These are phyloP conservation scores for Coecobrya sp. DNA, from an alignment of 2,888 invertebrate genomes.

Conservation along the genomic window DNA sequence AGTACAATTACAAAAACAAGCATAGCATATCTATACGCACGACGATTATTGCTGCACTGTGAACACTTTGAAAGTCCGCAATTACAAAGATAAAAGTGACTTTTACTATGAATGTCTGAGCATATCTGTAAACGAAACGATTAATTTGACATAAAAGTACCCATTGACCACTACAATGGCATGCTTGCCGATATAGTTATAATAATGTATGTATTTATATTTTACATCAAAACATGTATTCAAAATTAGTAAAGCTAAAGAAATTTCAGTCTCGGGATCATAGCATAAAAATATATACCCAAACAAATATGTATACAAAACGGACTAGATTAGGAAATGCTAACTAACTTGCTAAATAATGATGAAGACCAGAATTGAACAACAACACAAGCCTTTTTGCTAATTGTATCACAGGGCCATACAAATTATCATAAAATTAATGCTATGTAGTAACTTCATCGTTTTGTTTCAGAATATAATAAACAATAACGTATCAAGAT, in stretches of 20 bases:
- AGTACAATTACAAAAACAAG: too few relatives aligned
- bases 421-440: slow-evolving; percentile 12
- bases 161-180: neutral
- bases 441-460: neutral
- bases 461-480: neutral
- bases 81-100: slow-evolving; percentile 6
- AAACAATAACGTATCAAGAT: neutral
- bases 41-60: neutral
- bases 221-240: too few relatives aligned
- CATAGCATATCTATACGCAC: neutral
- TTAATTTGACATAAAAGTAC: neutral
- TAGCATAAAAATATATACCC: too few relatives aligned
- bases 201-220: too few relatives aligned
- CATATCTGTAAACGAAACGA: neutral
- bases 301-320: too few relatives aligned
- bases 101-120: neutral
- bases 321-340: neutral
- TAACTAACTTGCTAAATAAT: neutral
- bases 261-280: too few relatives aligned
- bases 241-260: too few relatives aligned
- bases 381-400: neutral
- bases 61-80: neutral
- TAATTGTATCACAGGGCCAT: slow-evolving; percentile 45
- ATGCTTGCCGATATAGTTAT: neutral
- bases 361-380: neutral